Evolutionary conservation across 2,797 vertebrate species (phyloP).

Genomic region (Esox lucius): DNA sequence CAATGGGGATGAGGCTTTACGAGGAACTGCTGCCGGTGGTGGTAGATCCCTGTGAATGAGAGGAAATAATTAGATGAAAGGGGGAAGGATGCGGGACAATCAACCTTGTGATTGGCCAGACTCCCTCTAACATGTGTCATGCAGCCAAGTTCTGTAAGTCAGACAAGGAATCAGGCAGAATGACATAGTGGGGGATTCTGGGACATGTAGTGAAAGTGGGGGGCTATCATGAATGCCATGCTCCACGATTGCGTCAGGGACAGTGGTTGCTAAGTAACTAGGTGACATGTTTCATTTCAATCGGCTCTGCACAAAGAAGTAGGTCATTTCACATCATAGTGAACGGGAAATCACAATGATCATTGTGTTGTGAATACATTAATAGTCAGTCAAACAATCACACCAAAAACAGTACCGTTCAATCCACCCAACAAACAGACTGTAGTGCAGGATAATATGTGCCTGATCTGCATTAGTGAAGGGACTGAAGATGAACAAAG

Average conservation of each 20-base stretch:
- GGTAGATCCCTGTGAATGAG: conserved; percentile 68
- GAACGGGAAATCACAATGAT: conserved; percentile 50
- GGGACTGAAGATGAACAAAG: conserved; percentile 47
- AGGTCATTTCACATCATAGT: conserved; percentile 56
- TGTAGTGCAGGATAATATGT: conserved; percentile 1
- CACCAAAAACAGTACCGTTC: conserved; percentile 43
- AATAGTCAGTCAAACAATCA: conserved; percentile 39
- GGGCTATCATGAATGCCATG: conserved; percentile 65
- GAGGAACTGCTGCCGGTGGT: conserved; percentile 72
- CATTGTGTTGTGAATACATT: conserved; percentile 42
- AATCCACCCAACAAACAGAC: conserved; percentile 26
- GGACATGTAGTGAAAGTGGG: conserved; percentile 53
- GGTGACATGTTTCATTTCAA: conserved; percentile 56
- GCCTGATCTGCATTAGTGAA: conserved; percentile 32
- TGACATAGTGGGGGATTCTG: conserved; percentile 47
- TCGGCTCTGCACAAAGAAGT: conserved; percentile 61
- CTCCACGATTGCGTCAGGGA: conserved; percentile 52
- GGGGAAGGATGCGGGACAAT: conserved; percentile 2
- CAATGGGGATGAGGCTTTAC: conserved; percentile 49
- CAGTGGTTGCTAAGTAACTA: conserved; percentile 67
- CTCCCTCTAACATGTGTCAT: conserved; percentile 56
- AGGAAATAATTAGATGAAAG: conserved; percentile 40
- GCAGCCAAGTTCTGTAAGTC: conserved; percentile 64
- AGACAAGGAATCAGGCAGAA: conserved; percentile 68
- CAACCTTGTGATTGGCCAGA: conserved; percentile 40